phyloP scores from a whole-genome alignment of 92 coral and sea anemone species.

The Epizoanthus ramosus region DNA sequence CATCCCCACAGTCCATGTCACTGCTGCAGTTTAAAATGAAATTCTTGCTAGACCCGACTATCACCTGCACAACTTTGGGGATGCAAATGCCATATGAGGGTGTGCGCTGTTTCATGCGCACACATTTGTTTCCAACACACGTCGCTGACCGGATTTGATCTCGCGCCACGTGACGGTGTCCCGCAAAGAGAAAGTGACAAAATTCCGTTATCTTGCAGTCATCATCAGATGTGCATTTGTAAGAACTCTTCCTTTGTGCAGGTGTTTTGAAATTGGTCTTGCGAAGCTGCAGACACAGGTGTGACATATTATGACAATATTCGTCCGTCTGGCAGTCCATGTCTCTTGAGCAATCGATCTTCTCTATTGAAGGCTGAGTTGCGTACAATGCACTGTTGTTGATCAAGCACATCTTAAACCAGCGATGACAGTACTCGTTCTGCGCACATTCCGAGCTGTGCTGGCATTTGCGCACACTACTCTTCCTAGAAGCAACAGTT shows the following conservation, averaged over 20 bases:
- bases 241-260: neutral
- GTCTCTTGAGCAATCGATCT: conserved; percentile 29
- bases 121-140: conserved; percentile 16
- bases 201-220: conserved; percentile 42
- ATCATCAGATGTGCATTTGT: conserved; percentile 37
- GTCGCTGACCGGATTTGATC: conserved; percentile 12
- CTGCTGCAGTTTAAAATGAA: conserved; percentile 14
- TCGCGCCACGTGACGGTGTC: conserved; percentile 15
- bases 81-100: conserved; percentile 23
- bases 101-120: neutral
- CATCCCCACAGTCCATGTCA: conserved; percentile 19
- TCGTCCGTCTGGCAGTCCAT: conserved; percentile 38
- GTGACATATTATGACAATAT: conserved; percentile 39
- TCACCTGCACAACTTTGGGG: conserved; percentile 21
- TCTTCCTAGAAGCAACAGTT: conserved; percentile 29
- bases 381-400: neutral
- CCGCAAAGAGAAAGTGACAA: conserved; percentile 29
- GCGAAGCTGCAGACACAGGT: conserved; percentile 28
- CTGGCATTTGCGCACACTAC: conserved; percentile 14
- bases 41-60: neutral
- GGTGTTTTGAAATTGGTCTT: neutral
- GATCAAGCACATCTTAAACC: conserved; percentile 17
- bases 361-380: conserved; percentile 4
- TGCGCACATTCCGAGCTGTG: neutral
- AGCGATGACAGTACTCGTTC: conserved; percentile 20